A percentile compares a stretch with the other conserved stretches of the same genome.
These are phyloP conservation scores for Julus scandinavius DNA, from an alignment of 2,888 invertebrate species.

Conservation along the genomic window DNA sequence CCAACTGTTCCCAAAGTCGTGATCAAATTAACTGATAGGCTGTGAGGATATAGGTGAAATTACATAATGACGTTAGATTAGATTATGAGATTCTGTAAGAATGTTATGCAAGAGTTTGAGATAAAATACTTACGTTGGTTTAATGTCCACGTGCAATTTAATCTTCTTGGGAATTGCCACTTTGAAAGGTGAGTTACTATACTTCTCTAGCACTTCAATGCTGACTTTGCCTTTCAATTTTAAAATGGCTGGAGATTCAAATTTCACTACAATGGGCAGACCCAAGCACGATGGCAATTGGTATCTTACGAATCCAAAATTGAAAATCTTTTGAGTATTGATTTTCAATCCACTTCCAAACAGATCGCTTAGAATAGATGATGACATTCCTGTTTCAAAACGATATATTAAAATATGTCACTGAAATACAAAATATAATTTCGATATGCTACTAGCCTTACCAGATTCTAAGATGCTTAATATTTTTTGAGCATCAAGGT, in stretches of 20 bases:
- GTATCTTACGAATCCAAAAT: constrained; percentile 53
- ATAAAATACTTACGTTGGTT: constrained; percentile 48
- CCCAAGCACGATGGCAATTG: constrained; percentile 52
- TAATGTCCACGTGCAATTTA: neutral
- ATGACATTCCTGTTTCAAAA: neutral
- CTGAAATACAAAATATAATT: neutral
- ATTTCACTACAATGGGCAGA: constrained; percentile 43
- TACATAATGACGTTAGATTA: neutral
- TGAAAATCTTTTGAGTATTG: constrained; percentile 44
- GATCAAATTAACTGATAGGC: constrained; percentile 47
- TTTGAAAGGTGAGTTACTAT: neutral
- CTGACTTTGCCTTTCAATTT: constrained; percentile 50
- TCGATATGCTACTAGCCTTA: neutral
- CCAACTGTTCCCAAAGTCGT: constrained; percentile 40
- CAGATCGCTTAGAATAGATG: neutral
- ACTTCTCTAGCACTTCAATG: neutral
- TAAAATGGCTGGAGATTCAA: constrained; percentile 49
- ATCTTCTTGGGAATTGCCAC: constrained; percentile 23
- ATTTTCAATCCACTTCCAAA: constrained; percentile 33
- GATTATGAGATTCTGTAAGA: neutral
- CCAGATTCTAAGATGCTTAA: neutral
- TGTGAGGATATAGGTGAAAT: neutral
- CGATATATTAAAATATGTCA: neutral
- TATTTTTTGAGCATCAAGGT: constrained; percentile 48
- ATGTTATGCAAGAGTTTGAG: neutral